Conservation (phyloP, 2,888 invertebrate species). For the Himalopsyche anomala region DNA sequence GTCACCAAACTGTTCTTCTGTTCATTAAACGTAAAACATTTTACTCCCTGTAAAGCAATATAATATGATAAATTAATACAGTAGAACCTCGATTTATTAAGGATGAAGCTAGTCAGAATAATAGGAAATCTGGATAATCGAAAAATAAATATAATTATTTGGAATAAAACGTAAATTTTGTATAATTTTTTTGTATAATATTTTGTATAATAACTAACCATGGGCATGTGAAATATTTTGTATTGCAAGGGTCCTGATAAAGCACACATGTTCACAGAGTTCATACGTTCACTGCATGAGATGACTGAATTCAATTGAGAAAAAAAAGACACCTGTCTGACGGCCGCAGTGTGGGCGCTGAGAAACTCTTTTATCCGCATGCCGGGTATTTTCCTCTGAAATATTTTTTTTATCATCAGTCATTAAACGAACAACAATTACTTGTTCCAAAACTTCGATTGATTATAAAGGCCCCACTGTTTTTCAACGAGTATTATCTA, state of each 20-base stretch:
- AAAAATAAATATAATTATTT: no score
- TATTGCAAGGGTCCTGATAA: slow-evolving; percentile 67
- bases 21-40: slow-evolving; percentile 80
- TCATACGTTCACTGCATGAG: slow-evolving; percentile 80
- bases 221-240: not conserved
- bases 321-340: slow-evolving; percentile 84
- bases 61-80: not conserved
- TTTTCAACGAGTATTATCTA: no score
- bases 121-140: no score
- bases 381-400: slow-evolving; percentile 73
- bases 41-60: slow-evolving; percentile 75
- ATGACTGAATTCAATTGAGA: slow-evolving; percentile 81
- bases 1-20: slow-evolving; percentile 79
- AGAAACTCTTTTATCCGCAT: slow-evolving; percentile 77
- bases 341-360: slow-evolving; percentile 81
- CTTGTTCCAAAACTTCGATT: no score
- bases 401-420: not conserved
- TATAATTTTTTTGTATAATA: no score
- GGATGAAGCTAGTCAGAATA: no score
- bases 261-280: slow-evolving; percentile 81
- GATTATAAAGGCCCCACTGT: no score
- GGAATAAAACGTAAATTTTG: no score
- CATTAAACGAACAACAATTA: no score
- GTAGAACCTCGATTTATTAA: no score
- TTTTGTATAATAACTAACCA: no score